Conservation (phyloP, 2,888 invertebrate genomes). For the Syrista parreyssii region DNA sequence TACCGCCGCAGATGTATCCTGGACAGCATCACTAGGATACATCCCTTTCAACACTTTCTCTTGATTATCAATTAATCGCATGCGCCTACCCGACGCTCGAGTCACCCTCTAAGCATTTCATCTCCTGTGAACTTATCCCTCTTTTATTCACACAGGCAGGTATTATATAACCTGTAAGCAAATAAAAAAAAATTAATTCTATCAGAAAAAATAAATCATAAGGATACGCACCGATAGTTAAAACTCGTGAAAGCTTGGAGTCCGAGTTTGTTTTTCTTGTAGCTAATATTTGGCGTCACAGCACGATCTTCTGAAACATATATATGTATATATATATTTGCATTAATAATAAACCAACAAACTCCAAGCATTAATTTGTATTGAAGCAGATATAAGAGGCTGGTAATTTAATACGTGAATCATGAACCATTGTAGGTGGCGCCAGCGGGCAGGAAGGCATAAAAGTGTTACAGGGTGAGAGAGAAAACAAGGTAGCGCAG, state of each 20-base stretch:
- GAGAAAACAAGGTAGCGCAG: not conserved
- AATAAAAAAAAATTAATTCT: not conserved
- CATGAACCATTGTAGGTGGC: not conserved
- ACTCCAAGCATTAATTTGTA: too few species aligned
- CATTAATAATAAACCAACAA: not conserved
- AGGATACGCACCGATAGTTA: slow-evolving; percentile 25
- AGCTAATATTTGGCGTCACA: slow-evolving; percentile 18
- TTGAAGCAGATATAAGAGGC: not conserved
- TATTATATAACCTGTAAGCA: not conserved
- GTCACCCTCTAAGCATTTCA: not conserved
- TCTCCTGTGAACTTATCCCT: not conserved
- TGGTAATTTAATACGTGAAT: not conserved
- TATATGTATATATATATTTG: slow-evolving; percentile 16
- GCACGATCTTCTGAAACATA: slow-evolving; percentile 26
- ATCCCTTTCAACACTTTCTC: slow-evolving; percentile 60
- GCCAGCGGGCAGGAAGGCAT: not conserved
- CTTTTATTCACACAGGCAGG: not conserved
- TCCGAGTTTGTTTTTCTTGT: slow-evolving; percentile 29
- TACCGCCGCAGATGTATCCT: slow-evolving; percentile 62
- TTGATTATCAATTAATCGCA: slow-evolving; percentile 62
- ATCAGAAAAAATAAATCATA: slow-evolving; percentile 20
- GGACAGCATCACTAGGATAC: slow-evolving; percentile 12
- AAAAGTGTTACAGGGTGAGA: not conserved
- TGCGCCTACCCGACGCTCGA: slow-evolving; percentile 27
- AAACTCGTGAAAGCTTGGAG: not conserved